These are phyloP conservation scores for Leptosomus discolor DNA, from an alignment of 2,113 vertebrate species.

Conservation along the genomic window DNA sequence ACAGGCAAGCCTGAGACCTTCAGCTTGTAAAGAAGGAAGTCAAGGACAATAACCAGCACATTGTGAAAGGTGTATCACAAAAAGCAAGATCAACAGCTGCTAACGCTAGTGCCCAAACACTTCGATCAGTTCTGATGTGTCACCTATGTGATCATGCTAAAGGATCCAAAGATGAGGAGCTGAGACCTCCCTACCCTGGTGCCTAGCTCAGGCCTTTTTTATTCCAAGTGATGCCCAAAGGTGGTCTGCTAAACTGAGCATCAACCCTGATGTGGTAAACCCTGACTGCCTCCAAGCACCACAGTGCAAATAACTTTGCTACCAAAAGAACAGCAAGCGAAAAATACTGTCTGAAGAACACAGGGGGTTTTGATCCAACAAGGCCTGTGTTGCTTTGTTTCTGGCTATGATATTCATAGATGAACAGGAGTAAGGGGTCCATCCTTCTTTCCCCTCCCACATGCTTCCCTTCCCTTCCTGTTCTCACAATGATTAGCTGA, in stretches of 20 bases:
- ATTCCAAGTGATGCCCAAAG: not conserved
- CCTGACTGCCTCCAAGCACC: not conserved
- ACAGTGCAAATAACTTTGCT: not conserved
- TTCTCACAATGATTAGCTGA: not conserved
- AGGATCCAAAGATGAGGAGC: not conserved
- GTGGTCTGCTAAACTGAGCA: not conserved
- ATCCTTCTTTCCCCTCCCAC: not conserved
- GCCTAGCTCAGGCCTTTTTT: not conserved
- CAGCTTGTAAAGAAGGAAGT: not conserved
- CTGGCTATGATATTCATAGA: not conserved
- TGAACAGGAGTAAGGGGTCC: not conserved
- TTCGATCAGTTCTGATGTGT: fast-evolving
- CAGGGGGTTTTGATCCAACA: not conserved
- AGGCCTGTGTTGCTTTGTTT: not conserved
- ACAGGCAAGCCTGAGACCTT: not conserved
- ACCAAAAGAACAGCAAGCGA: not conserved
- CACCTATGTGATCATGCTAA: not conserved
- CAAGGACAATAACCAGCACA: not conserved
- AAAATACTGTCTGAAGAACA: not conserved
- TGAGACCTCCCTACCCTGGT: not conserved
- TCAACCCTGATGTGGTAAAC: not conserved
- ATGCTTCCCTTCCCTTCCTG: not conserved
- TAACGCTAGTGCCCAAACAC: not conserved
- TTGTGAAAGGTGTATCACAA: not conserved
- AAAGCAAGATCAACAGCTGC: not conserved